Evolutionary conservation across 1,140 invertebrate species (phyloP).

Genomic region (Zelostemma sp.): DNA sequence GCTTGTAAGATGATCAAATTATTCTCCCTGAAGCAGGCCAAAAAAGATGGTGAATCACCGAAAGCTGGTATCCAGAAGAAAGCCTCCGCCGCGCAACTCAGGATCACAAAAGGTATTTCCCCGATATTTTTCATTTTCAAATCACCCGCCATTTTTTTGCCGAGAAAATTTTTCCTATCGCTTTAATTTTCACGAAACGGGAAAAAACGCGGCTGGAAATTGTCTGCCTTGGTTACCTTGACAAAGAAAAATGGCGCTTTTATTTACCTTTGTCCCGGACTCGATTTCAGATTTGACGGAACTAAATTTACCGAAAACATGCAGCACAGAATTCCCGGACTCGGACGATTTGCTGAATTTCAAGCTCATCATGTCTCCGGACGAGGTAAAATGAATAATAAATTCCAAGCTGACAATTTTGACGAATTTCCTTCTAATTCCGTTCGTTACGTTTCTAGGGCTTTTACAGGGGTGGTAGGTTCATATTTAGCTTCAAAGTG

Average conservation of each 20-base stretch:
- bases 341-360: constrained; percentile 96
- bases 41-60: constrained; percentile 93
- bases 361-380: constrained; percentile 95
- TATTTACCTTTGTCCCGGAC: constrained; percentile 3
- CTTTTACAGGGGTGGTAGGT: constrained; percentile 93
- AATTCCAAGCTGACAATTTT: no score
- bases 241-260: constrained; percentile 25
- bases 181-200: no score
- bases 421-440: no score
- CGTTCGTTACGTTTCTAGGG: constrained; percentile 76
- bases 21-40: constrained; percentile 97
- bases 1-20: constrained; percentile 90
- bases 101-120: constrained; percentile 93
- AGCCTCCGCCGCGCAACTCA: constrained; percentile 94
- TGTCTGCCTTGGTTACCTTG: no score
- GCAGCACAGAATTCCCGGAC: constrained; percentile 95
- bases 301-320: constrained; percentile 96
- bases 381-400: constrained; percentile 78
- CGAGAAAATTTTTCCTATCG: neutral
- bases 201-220: no score
- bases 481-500: constrained; percentile 98
- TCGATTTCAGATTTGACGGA: constrained; percentile 93
- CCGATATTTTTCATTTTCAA: neutral
- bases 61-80: constrained; percentile 87
- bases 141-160: neutral